Conservation (phyloP, 2,797 vertebrate species). For the Chaunax sp. region DNA sequence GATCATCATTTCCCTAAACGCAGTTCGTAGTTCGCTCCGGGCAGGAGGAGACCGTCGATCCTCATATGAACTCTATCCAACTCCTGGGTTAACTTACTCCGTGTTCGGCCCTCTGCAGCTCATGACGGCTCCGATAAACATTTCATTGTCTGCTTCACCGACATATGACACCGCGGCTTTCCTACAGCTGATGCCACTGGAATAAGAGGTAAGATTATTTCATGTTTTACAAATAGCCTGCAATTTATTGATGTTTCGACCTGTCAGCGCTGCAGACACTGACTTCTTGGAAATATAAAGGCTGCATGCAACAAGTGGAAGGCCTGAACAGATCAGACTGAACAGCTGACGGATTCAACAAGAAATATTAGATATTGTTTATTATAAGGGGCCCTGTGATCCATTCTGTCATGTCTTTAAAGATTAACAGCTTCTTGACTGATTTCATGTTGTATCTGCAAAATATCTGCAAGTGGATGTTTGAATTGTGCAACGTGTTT, state of each 20-base stretch:
- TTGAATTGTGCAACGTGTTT: too few species aligned
- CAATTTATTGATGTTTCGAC: not conserved
- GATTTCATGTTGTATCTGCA: not conserved
- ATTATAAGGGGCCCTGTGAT: too few species aligned
- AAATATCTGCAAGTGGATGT: not conserved
- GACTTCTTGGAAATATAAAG: too few species aligned
- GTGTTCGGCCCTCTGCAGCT: not conserved
- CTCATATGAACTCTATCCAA: not conserved
- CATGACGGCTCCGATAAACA: not conserved
- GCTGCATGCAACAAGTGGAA: slow-evolving; percentile 19
- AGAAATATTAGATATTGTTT: not conserved
- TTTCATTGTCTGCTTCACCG: not conserved
- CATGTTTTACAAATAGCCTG: not conserved
- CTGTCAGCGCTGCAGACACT: not conserved
- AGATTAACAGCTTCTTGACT: not conserved
- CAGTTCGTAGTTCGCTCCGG: slow-evolving; percentile 23
- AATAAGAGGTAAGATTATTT: slow-evolving; percentile 41
- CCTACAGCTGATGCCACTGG: slow-evolving; percentile 9
- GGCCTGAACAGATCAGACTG: slow-evolving; percentile 1
- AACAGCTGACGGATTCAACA: too few species aligned
- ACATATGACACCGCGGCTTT: slow-evolving; percentile 17
- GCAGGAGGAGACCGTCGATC: not conserved
- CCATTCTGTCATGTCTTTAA: too few species aligned
- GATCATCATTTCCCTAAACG: slow-evolving; percentile 12
- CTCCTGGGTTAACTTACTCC: not conserved